Evolutionary conservation across 2,113 vertebrate genomes (phyloP).

Genomic region (Actenoides lindsayi): DNA sequence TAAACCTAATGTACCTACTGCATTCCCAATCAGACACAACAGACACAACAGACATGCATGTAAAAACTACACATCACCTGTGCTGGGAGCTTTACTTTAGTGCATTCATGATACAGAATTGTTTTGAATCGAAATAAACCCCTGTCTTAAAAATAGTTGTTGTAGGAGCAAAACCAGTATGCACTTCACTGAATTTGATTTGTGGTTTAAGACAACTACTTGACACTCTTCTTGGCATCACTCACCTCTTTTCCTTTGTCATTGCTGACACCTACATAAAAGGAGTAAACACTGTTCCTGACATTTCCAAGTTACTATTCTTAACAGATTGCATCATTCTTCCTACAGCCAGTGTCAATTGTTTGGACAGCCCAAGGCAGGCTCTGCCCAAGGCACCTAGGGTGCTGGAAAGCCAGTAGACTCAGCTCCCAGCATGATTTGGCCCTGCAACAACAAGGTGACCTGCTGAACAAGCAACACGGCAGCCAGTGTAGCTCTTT

Average conservation of each 20-base stretch:
- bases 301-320: slow-evolving; percentile 17
- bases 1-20: neutral
- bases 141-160: neutral
- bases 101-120: neutral
- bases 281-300: neutral
- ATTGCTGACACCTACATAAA: neutral
- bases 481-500: neutral
- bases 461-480: neutral
- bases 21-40: neutral
- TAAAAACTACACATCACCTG: neutral
- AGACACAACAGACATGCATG: neutral
- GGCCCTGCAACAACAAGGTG: slow-evolving; percentile 31
- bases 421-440: slow-evolving; percentile 28
- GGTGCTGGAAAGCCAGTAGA: neutral
- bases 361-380: neutral
- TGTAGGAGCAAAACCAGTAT: neutral
- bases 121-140: neutral
- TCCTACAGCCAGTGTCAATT: neutral
- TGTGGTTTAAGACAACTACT: neutral
- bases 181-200: neutral
- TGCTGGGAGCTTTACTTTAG: neutral
- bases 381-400: neutral
- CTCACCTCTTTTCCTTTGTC: neutral
- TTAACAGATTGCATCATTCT: slow-evolving; percentile 2
- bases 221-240: neutral